A percentile compares a stretch with the other conserved stretches of the same genome.
Conservation (phyloP, 1,140 invertebrate species). For the Aphaenogaster ashmeadi region DNA sequence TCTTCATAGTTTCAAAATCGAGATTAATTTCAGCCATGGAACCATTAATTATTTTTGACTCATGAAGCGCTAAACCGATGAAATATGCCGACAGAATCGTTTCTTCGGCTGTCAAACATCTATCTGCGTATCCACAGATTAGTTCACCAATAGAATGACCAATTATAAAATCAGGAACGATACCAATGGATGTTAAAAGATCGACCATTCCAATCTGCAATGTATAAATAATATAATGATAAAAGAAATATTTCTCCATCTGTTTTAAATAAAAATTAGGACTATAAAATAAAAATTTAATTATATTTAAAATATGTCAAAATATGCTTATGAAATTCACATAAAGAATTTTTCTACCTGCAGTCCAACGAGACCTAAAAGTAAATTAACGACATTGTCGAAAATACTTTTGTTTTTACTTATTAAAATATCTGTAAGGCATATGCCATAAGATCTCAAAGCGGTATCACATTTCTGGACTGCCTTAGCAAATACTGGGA, state of each 20-base stretch:
- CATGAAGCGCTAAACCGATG: not conserved
- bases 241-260: not conserved
- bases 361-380: slow-evolving; percentile 95
- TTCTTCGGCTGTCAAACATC: slow-evolving; percentile 25
- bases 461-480: slow-evolving; percentile 91
- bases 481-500: slow-evolving; percentile 89
- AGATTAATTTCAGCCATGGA: slow-evolving; percentile 26
- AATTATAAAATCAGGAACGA: slow-evolving; percentile 33
- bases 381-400: slow-evolving; percentile 95
- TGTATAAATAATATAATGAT: not conserved
- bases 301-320: not conserved
- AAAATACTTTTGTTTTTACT: slow-evolving; percentile 91
- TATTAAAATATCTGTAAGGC: slow-evolving; percentile 93
- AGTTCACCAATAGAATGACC: slow-evolving; percentile 49
- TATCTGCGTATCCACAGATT: slow-evolving; percentile 25
- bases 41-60: slow-evolving; percentile 75
- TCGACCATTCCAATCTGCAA: slow-evolving; percentile 46
- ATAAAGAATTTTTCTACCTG: slow-evolving; percentile 87
- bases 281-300: not conserved
- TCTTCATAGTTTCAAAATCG: not conserved
- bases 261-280: not conserved
- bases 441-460: slow-evolving; percentile 91
- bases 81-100: slow-evolving; percentile 28
- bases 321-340: not conserved
- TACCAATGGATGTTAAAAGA: slow-evolving; percentile 29